phyloP scores from a whole-genome alignment of 2,113 vertebrate species.

The Halcyon senegalensis region DNA sequence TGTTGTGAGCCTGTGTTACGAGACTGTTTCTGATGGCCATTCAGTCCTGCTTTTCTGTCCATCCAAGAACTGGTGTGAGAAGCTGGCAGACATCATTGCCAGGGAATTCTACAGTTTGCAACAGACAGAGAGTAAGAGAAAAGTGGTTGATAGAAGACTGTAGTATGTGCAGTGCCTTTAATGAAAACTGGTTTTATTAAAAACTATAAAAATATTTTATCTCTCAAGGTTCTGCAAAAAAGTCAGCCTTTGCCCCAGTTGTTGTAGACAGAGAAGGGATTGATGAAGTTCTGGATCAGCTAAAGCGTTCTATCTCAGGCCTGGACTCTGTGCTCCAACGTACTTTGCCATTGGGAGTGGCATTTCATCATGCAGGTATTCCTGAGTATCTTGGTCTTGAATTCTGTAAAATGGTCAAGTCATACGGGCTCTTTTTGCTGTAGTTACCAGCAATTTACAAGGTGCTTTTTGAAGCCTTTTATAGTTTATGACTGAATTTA shows the following conservation, averaged over 20 bases:
- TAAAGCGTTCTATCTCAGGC: conserved; percentile 86
- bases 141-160: neutral
- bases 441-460: neutral
- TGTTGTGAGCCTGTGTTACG: conserved; percentile 92
- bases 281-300: conserved; percentile 84
- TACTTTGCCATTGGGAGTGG: conserved; percentile 92
- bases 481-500: neutral
- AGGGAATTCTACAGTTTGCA: conserved; percentile 88
- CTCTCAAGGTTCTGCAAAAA: conserved; percentile 56
- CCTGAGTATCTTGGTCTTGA: neutral
- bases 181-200: neutral
- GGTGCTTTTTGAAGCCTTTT: neutral
- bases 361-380: conserved; percentile 96
- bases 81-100: conserved; percentile 89
- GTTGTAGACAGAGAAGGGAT: conserved; percentile 80
- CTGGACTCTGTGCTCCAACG: conserved; percentile 88
- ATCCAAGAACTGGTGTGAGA: conserved; percentile 98
- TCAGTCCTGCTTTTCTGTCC: conserved; percentile 95
- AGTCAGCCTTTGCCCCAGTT: conserved; percentile 71
- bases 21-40: conserved; percentile 87
- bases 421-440: neutral
- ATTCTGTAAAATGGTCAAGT: neutral
- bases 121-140: conserved; percentile 69
- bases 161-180: neutral
- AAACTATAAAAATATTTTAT: neutral